phyloP scores from a whole-genome alignment of 2,113 vertebrate species.

The Cyphomyrus plagiostoma region DNA sequence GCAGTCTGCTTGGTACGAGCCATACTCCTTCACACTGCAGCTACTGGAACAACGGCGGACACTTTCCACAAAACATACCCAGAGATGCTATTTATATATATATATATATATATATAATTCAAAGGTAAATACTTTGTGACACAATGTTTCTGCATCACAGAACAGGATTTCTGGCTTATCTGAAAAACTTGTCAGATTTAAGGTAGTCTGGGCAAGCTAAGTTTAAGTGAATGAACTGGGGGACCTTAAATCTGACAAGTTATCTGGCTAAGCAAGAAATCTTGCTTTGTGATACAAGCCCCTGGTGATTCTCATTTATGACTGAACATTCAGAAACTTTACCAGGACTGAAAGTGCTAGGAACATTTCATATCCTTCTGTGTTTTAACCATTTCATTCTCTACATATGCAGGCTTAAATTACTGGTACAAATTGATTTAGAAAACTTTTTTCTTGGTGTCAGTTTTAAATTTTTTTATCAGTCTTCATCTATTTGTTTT shows the following conservation, averaged over 20 bases:
- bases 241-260: not conserved
- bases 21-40: not conserved
- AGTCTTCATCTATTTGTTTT: not conserved
- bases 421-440: not conserved
- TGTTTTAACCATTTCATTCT: not conserved
- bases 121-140: not conserved
- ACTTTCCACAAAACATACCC: not conserved
- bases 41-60: not conserved
- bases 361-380: not conserved
- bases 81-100: too few species aligned
- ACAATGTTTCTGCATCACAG: not conserved
- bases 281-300: not conserved
- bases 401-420: not conserved
- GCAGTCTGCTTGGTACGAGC: slow-evolving; percentile 12
- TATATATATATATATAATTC: too few species aligned
- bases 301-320: too few species aligned
- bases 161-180: not conserved
- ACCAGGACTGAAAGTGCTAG: not conserved
- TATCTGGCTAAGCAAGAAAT: not conserved
- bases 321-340: not conserved
- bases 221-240: not conserved
- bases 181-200: not conserved
- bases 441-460: not conserved
- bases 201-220: not conserved
- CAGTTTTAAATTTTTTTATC: not conserved